Conservation (phyloP, 2,113 vertebrate species). For the Antechinus flavipes region DNA sequence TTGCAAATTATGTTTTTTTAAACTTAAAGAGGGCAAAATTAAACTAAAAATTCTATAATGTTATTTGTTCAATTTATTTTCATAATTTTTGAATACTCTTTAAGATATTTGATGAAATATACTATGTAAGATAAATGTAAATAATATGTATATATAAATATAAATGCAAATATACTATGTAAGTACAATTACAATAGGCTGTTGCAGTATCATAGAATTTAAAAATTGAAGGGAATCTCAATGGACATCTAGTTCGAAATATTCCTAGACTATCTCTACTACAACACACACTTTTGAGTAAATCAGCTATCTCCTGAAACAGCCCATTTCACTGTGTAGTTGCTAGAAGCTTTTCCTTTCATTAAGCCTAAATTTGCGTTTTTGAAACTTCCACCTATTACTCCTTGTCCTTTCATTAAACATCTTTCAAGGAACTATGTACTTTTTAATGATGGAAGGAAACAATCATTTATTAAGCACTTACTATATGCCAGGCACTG, state of each 20-base stretch:
- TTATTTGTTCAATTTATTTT: constrained; percentile 6
- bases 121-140: background rate
- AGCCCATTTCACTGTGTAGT: background rate
- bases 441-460: background rate
- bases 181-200: background rate
- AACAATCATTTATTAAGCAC: background rate
- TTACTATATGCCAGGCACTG: background rate
- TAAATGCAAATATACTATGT: background rate
- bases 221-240: background rate
- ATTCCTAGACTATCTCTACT: background rate
- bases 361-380: background rate
- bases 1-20: background rate
- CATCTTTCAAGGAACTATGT: background rate
- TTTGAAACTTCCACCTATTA: background rate
- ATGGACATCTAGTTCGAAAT: background rate
- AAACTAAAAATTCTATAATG: background rate
- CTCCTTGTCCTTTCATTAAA: background rate
- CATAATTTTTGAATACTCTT: background rate
- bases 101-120: constrained; percentile 11
- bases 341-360: background rate
- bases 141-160: background rate
- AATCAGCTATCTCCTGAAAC: background rate
- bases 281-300: background rate
- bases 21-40: background rate
- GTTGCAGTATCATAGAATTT: background rate